phyloP scores from a whole-genome alignment of 2,888 invertebrate genomes.

The Emmelina monodactyla region DNA sequence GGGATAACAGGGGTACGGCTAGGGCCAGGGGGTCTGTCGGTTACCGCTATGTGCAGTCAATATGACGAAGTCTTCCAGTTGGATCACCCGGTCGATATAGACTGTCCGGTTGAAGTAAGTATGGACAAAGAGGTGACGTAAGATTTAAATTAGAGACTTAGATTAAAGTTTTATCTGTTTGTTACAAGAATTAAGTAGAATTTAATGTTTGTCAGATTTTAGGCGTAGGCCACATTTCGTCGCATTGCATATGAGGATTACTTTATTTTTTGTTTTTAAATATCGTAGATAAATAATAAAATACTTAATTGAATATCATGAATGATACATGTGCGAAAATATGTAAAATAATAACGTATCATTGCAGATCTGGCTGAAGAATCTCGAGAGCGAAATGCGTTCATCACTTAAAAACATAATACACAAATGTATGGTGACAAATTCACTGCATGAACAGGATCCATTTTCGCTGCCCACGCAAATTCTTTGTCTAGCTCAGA shows the following conservation, averaged over 20 bases:
- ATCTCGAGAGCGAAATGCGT: constrained; percentile 83
- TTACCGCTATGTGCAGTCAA: constrained; percentile 76
- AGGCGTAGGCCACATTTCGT: no score
- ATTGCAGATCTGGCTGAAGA: constrained; percentile 74
- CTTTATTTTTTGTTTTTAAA: no score
- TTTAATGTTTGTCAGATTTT: no score
- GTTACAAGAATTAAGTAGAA: no score
- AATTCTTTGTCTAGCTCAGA: constrained; percentile 85
- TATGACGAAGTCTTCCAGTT: constrained; percentile 79
- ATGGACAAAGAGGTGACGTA: no score
- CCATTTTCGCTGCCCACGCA: constrained; percentile 70
- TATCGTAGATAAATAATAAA: no score
- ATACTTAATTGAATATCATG: no score
- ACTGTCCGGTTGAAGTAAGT: constrained; percentile 78
- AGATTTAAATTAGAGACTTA: no score
- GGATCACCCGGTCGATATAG: constrained; percentile 72
- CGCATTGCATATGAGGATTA: no score
- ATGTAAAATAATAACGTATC: no score
- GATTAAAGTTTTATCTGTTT: no score
- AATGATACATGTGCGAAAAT: no score
- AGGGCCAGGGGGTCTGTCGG: constrained; percentile 53
- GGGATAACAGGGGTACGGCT: constrained; percentile 84
- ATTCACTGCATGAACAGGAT: constrained; percentile 54
- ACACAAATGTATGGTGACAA: constrained; percentile 54
- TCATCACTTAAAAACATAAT: constrained; percentile 72